Evolutionary conservation across 2,797 vertebrate species (phyloP).

Genomic region (Sitta carolinensis): DNA sequence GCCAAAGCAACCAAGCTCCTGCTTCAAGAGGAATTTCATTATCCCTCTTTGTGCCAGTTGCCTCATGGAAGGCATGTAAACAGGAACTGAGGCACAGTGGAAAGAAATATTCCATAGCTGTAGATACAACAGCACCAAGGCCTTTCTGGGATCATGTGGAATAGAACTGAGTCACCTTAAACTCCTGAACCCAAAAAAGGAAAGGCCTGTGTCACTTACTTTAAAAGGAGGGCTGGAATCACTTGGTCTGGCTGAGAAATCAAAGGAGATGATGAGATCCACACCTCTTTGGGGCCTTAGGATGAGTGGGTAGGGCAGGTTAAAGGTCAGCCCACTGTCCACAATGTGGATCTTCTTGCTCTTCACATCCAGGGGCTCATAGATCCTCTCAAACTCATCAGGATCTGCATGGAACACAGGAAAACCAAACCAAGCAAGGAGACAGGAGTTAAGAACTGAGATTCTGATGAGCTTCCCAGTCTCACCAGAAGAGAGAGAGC

Average conservation of each 20-base stretch:
- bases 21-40: neutral
- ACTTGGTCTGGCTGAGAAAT: slow-evolving; percentile 95
- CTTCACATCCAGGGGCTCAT: slow-evolving; percentile 96
- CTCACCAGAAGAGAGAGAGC: neutral
- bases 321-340: slow-evolving; percentile 96
- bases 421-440: neutral
- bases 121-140: neutral
- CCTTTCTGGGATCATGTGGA: neutral
- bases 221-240: slow-evolving; percentile 98
- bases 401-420: slow-evolving; percentile 80
- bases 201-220: slow-evolving; percentile 71
- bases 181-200: neutral
- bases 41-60: neutral
- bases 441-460: neutral
- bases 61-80: slow-evolving; percentile 4
- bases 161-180: neutral
- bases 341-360: slow-evolving; percentile 98
- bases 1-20: neutral
- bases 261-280: slow-evolving; percentile 96
- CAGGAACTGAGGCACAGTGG: slow-evolving; percentile 20
- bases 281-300: slow-evolving; percentile 89
- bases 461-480: neutral
- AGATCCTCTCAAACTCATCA: slow-evolving; percentile 94
- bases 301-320: slow-evolving; percentile 93
- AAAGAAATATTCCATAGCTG: neutral